Conservation (phyloP, 2,888 invertebrate genomes). For the Caenorhabditis angaria region DNA sequence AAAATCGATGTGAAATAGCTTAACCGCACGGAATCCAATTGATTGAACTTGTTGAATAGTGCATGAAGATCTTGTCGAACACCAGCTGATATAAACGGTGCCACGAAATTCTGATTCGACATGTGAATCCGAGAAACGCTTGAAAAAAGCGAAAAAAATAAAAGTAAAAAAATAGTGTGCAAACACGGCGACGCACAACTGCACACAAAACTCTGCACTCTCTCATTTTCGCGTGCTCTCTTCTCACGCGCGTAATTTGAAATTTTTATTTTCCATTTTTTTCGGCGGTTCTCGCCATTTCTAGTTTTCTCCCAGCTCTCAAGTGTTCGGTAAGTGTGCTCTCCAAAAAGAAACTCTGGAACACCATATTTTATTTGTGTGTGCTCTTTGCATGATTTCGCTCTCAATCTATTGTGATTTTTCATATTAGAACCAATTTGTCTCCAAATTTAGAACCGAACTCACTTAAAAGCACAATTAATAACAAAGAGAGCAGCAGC, state of each 20-base stretch:
- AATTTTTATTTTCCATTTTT: too few species aligned
- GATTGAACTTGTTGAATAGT: constrained; percentile 29
- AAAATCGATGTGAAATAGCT: constrained; percentile 40
- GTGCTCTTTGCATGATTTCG: too few species aligned
- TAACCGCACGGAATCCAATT: constrained; percentile 20
- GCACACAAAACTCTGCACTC: not conserved
- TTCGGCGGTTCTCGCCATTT: too few species aligned
- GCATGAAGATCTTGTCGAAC: constrained; percentile 34
- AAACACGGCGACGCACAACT: not conserved
- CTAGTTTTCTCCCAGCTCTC: too few species aligned
- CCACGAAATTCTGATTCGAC: constrained; percentile 1
- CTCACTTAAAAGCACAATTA: constrained; percentile 3
- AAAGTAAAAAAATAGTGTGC: constrained; percentile 1
- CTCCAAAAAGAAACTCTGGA: too few species aligned
- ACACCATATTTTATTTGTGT: too few species aligned
- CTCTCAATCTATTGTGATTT: too few species aligned
- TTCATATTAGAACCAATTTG: too few species aligned
- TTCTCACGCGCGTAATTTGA: too few species aligned
- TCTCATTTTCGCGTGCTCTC: not conserved
- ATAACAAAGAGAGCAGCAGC: constrained; percentile 23
- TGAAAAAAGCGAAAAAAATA: not conserved
- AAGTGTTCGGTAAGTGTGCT: too few species aligned
- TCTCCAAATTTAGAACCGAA: constrained; percentile 4
- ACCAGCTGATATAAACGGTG: constrained; percentile 31
- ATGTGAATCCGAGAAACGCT: not conserved